Percentiles rank a stretch among this genome's conserved stretches.
Conservation (phyloP, 2,888 invertebrate species). For the Agrochola circellaris region DNA sequence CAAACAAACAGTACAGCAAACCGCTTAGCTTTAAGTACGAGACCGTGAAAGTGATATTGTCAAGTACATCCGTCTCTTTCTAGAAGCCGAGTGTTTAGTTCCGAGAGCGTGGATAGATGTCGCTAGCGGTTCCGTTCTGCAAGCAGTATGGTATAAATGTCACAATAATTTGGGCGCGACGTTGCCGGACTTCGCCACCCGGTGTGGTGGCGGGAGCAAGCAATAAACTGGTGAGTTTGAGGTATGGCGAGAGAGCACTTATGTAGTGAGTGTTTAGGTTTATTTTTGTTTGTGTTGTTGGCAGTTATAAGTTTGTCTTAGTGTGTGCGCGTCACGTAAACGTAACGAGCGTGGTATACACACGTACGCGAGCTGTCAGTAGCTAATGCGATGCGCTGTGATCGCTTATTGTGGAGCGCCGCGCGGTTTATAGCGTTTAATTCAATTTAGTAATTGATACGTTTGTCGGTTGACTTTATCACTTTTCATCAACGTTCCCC, state of each 20-base stretch:
- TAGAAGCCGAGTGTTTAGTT: conserved; percentile 82
- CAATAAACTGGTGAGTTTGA: conserved; percentile 80
- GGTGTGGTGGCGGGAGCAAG: conserved; percentile 85
- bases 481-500: conserved; percentile 66
- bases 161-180: conserved; percentile 89
- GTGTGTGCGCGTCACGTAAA: conserved; percentile 88
- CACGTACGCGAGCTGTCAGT: conserved; percentile 88
- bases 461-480: conserved; percentile 84
- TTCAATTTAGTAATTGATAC: conserved; percentile 91
- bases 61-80: conserved; percentile 87
- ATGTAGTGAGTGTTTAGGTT: conserved; percentile 70
- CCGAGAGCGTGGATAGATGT: conserved; percentile 82
- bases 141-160: conserved; percentile 84
- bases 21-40: conserved; percentile 91
- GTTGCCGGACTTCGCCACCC: conserved; percentile 90
- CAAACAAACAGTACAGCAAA: conserved; percentile 91
- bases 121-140: conserved; percentile 83
- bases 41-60: conserved; percentile 91
- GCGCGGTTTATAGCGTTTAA: conserved; percentile 89
- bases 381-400: conserved; percentile 89
- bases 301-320: conserved; percentile 77
- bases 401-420: conserved; percentile 88
- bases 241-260: conserved; percentile 73
- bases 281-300: conserved; percentile 73
- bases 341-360: conserved; percentile 89